Conservation (phyloP, 2,888 invertebrate species). For the Limnephilus marmoratus region DNA sequence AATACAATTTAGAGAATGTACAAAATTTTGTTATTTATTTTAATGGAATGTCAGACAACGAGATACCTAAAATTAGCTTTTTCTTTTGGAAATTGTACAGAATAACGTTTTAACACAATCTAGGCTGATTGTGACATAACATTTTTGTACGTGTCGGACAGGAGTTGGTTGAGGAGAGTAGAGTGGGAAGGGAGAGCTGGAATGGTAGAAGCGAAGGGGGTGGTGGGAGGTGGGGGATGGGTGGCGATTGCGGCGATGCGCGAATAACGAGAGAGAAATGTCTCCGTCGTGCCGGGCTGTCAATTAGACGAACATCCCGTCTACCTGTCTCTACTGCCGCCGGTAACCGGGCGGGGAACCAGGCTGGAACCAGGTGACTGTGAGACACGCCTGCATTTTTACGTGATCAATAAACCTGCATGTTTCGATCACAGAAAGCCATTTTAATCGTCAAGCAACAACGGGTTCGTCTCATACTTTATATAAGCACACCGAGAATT, state of each 20-base stretch:
- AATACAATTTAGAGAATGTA: neutral
- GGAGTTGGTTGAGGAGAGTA: neutral
- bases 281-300: constrained; percentile 35
- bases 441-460: neutral
- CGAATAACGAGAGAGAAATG: constrained; percentile 22
- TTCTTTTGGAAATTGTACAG: neutral
- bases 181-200: neutral
- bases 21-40: neutral
- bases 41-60: neutral
- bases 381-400: constrained; percentile 3
- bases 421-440: neutral
- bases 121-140: constrained; percentile 13
- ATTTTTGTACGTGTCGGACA: constrained; percentile 25
- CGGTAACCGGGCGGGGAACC: neutral
- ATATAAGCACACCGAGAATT: neutral
- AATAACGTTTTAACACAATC: neutral
- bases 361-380: neutral
- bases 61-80: neutral
- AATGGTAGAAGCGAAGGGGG: neutral
- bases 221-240: neutral
- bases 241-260: neutral
- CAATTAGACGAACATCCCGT: constrained; percentile 43
- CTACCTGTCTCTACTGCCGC: constrained; percentile 13
- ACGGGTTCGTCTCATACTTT: neutral
- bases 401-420: constrained; percentile 39